Conservation (phyloP, 2,888 invertebrate genomes). For the Drepanosiphum platanoidis region DNA sequence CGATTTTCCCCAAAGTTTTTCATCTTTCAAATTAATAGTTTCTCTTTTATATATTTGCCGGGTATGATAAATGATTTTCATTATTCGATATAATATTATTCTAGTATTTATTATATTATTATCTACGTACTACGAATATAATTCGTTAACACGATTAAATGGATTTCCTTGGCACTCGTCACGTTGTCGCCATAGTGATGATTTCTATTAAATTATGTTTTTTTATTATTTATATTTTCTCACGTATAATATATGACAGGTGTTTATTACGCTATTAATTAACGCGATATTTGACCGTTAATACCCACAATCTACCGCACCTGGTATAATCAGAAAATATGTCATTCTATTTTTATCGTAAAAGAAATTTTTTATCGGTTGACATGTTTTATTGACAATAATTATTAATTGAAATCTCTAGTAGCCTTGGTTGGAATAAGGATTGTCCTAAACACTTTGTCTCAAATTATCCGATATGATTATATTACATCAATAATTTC, state of each 20-base stretch:
- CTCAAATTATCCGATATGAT: not conserved
- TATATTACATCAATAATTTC: not conserved
- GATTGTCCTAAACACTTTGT: not conserved
- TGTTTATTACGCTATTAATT: constrained; percentile 6
- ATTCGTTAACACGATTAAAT: not conserved
- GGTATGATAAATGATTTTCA: constrained; percentile 29
- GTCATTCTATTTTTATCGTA: constrained; percentile 31
- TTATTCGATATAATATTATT: not conserved
- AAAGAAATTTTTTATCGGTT: constrained; percentile 38
- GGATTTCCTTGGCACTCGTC: not conserved
- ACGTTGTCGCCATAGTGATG: not conserved
- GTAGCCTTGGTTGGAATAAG: constrained; percentile 18
- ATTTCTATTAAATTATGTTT: constrained; percentile 18
- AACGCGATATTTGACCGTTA: constrained; percentile 16
- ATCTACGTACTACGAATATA: not conserved
- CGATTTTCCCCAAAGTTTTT: not conserved
- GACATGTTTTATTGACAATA: constrained; percentile 23
- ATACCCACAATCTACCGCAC: not conserved
- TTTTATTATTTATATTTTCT: constrained; percentile 44
- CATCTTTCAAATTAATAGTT: constrained; percentile 5
- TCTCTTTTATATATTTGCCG: not conserved
- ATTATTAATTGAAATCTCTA: constrained; percentile 40
- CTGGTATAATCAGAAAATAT: constrained; percentile 33
- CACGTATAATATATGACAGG: constrained; percentile 16
- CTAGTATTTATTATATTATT: not conserved